Evolutionary conservation across 2,113 vertebrate genomes (phyloP).

Genomic region (Vimba vimba): DNA sequence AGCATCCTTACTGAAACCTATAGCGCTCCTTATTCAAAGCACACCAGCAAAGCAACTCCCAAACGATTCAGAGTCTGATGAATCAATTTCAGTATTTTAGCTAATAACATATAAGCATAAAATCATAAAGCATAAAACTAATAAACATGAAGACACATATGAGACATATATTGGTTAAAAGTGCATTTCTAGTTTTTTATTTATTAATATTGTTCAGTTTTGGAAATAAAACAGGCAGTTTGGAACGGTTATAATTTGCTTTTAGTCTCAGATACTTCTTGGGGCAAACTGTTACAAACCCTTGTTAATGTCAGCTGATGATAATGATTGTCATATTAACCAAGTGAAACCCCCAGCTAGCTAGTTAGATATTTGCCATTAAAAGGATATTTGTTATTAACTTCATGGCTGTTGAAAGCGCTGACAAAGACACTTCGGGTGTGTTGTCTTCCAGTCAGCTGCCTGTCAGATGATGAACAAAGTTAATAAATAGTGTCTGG

Average conservation of each 20-base stretch:
- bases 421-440: neutral
- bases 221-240: too few species aligned
- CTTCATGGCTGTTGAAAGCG: neutral
- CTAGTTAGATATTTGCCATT: slow-evolving; percentile 14
- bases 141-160: too few species aligned
- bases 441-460: neutral
- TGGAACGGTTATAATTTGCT: neutral
- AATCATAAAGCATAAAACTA: too few species aligned
- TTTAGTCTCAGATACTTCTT: neutral
- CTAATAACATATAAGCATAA: too few species aligned
- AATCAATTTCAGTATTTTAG: too few species aligned
- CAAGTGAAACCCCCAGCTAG: neutral
- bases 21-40: too few species aligned
- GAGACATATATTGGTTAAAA: too few species aligned
- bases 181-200: too few species aligned
- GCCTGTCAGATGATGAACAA: neutral
- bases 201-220: too few species aligned
- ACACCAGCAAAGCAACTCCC: too few species aligned
- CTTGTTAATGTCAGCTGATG: neutral
- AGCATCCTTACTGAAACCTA: neutral
- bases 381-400: slow-evolving; percentile 34
- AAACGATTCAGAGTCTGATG: too few species aligned
- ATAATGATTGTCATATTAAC: slow-evolving; percentile 18
- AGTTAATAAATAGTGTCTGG: slow-evolving; percentile 8
- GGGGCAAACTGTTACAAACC: neutral